Base-by-base conservation (phyloP, 2,797 vertebrate genomes). In the Xerus rutilus region DNA sequence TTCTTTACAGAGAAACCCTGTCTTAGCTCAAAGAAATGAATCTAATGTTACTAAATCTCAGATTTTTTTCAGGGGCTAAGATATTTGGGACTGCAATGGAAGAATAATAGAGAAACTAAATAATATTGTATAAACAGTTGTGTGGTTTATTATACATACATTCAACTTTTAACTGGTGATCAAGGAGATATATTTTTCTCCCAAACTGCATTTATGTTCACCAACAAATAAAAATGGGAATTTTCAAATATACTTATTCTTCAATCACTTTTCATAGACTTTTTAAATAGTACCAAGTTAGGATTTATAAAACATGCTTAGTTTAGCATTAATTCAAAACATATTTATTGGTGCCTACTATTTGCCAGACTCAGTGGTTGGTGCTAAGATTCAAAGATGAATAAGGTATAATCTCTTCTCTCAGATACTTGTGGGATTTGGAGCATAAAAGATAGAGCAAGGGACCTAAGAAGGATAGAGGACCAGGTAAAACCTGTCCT, bases 191-290 rank as follows among this genome's bases (percentile, higher is more conserved):
- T 28, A 92, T 82, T 89, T 91, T 0, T 94, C 47, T 43, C 25
- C 32, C 30, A 94, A 85, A 72, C 49, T 82, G 11, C 74, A 92
- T 52, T 8, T 82, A 57, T 12, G 39, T 85, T 94, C 91, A 32
- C 81, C 25, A 91, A 17, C 73, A 73, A 77, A 65, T 69, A 87
- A 95, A 96, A 95, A 84, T 59, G 23, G 30, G 39, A 91, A 83
- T 91, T 96, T 94, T 94, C 79, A 93, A 83, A 59, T 62, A 7
- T 45, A 77, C 25, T 76, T 21, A 93, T 86, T 30, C 23, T 69
- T 43, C 5, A 77, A 39, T 73, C 2, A 72, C 69, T 92, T 96
- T 84, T 91, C 59, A 84, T 32, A 91, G 79, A 88, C 23, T 86
- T 57, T 39, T 93, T 54, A 43, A 43, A 25, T 77, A 84, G 85